These are phyloP conservation scores for Tribolium freemani DNA, from an alignment of 2,888 invertebrate genomes.

Conservation along the genomic window DNA sequence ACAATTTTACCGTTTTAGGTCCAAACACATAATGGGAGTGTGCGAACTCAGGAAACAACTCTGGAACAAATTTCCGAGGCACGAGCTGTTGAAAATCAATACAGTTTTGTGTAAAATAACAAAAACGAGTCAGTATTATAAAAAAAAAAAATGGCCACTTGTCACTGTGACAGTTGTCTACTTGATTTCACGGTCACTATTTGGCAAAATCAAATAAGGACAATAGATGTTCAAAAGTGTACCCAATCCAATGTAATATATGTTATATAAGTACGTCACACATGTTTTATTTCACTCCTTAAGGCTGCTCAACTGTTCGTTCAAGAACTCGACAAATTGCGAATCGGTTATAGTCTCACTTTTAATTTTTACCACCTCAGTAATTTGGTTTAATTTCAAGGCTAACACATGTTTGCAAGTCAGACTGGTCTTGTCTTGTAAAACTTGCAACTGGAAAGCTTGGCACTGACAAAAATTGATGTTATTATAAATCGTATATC, in stretches of 20 bases:
- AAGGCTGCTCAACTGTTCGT: slow-evolving; percentile 54
- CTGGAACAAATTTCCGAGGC: slow-evolving; percentile 74
- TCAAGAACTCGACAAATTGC: slow-evolving; percentile 56
- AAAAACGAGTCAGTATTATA: slow-evolving; percentile 10
- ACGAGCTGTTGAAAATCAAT: slow-evolving; percentile 87
- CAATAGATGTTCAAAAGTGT: slow-evolving; percentile 22
- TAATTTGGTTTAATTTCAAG: slow-evolving; percentile 72
- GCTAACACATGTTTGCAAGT: slow-evolving; percentile 81
- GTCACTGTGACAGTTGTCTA: too few relatives aligned
- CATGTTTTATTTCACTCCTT: slow-evolving; percentile 37
- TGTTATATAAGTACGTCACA: slow-evolving; percentile 8
- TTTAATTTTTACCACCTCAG: slow-evolving; percentile 60
- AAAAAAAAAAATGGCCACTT: not conserved
- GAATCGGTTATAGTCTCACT: slow-evolving; percentile 34
- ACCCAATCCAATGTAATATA: slow-evolving; percentile 19
- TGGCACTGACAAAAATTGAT: slow-evolving; percentile 79
- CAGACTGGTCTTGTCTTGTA: slow-evolving; percentile 69
- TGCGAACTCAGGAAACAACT: slow-evolving; percentile 83
- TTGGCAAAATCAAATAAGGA: slow-evolving; percentile 18
- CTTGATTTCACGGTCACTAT: not conserved
- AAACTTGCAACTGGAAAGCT: slow-evolving; percentile 73
- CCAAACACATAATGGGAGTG: slow-evolving; percentile 84
- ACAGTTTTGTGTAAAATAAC: slow-evolving; percentile 76
- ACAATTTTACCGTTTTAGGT: slow-evolving; percentile 69
- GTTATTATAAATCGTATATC: slow-evolving; percentile 74